Evolutionary conservation across 1,140 invertebrate genomes (phyloP).

Genomic region (Tachypleus tridentatus): DNA sequence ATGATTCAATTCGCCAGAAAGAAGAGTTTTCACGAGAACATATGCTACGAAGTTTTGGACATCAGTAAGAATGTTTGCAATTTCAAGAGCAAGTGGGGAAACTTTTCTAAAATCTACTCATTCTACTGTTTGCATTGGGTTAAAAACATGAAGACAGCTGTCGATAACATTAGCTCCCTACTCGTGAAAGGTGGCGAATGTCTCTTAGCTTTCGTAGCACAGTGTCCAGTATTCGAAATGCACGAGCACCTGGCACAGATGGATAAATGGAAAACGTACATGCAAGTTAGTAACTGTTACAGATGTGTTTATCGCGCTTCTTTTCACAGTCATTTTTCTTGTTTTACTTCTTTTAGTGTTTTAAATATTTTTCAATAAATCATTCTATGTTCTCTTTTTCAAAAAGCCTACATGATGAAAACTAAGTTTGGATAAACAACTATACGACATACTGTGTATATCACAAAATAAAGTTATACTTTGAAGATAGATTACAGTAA

Average conservation of each 20-base stretch:
- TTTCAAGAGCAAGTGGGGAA: conserved; percentile 18
- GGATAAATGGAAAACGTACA: conserved; percentile 49
- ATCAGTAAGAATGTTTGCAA: conserved; percentile 42
- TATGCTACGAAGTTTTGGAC: conserved; percentile 51
- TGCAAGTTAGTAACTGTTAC: conserved; percentile 37
- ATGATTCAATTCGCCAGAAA: conserved; percentile 54
- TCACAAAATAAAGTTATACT: not conserved
- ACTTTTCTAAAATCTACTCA: conserved; percentile 57
- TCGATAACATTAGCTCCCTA: conserved; percentile 50
- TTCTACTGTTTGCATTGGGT: conserved; percentile 76
- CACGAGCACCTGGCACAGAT: conserved; percentile 47
- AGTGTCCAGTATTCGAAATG: conserved; percentile 55
- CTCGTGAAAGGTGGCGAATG: conserved; percentile 51
- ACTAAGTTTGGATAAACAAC: not conserved
- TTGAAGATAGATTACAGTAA: conserved; percentile 2
- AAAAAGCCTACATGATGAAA: no score
- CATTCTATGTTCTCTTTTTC: no score
- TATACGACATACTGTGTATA: not conserved
- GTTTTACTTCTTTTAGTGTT: no score
- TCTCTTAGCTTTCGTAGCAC: conserved; percentile 52
- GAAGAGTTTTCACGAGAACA: conserved; percentile 29
- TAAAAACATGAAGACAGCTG: conserved; percentile 39
- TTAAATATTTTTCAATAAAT: no score
- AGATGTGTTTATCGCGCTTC: not conserved
- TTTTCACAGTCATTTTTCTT: no score